Evolutionary conservation across 1,140 invertebrate species (phyloP).

Genomic region (Tetragonula clypearis): DNA sequence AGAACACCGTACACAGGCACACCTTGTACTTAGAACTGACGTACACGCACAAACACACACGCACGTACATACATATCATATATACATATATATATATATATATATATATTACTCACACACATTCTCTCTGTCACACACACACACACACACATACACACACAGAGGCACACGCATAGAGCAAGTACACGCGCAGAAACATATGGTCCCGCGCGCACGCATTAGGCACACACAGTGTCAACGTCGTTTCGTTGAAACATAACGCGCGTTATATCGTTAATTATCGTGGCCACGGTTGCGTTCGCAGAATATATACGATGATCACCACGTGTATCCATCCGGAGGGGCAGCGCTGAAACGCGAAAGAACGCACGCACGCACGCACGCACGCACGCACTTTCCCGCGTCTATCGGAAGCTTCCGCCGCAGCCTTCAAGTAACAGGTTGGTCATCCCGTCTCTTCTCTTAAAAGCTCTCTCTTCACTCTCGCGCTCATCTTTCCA

Average conservation of each 20-base stretch:
- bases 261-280: neutral
- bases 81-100: too few relatives aligned
- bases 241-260: neutral
- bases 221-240: neutral
- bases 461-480: neutral
- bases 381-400: conserved; percentile 47
- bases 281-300: conserved; percentile 4
- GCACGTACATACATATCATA: too few relatives aligned
- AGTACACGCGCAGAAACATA: conserved; percentile 7
- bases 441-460: conserved; percentile 71
- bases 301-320: conserved; percentile 11
- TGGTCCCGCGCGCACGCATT: neutral
- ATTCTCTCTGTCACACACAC: neutral
- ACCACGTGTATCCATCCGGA: conserved; percentile 50
- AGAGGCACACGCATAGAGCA: neutral
- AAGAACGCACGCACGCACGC: too few relatives aligned
- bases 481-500: conserved; percentile 33
- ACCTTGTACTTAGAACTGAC: too few relatives aligned
- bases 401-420: conserved; percentile 54
- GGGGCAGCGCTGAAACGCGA: conserved; percentile 21
- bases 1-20: neutral
- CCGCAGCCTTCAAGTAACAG: conserved; percentile 76
- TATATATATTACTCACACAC: too few relatives aligned
- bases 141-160: neutral
- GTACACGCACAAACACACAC: too few relatives aligned